These are phyloP conservation scores for Choristoneura rosaceana DNA, from an alignment of 2,888 invertebrate genomes.

Conservation along the genomic window DNA sequence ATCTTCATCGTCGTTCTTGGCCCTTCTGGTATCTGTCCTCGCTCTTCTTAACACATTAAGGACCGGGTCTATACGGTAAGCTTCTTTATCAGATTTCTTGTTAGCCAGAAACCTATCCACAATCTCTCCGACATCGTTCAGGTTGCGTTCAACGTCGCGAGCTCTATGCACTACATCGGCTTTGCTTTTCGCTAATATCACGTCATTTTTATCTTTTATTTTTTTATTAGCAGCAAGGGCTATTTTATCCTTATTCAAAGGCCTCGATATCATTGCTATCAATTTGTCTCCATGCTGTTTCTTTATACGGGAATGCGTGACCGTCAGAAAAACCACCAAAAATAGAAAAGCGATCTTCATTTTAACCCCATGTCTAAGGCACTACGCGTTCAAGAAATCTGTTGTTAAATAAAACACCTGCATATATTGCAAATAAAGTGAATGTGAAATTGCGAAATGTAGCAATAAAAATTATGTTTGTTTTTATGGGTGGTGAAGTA, in stretches of 20 bases:
- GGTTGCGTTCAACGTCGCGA: constrained; percentile 27
- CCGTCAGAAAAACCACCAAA: constrained; percentile 41
- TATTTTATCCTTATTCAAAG: not conserved
- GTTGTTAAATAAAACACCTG: constrained; percentile 12
- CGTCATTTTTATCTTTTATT: constrained; percentile 22
- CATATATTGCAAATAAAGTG: constrained; percentile 13
- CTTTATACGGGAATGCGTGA: constrained; percentile 48
- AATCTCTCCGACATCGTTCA: not conserved
- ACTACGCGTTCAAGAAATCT: not conserved
- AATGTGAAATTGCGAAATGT: constrained; percentile 52
- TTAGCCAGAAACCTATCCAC: not conserved
- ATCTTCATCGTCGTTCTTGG: not conserved
- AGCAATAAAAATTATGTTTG: constrained; percentile 29
- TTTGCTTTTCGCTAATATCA: constrained; percentile 40
- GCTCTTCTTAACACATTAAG: constrained; percentile 50
- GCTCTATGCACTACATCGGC: constrained; percentile 36
- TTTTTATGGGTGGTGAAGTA: constrained; percentile 29
- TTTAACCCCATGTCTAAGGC: constrained; percentile 41
- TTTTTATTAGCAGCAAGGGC: not conserved
- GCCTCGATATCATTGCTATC: constrained; percentile 42
- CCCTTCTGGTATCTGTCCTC: not conserved
- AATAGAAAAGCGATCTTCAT: constrained; percentile 52
- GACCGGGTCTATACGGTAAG: constrained; percentile 59
- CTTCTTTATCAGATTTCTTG: constrained; percentile 31
- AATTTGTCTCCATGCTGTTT: constrained; percentile 48